Evolutionary conservation across 64 coral and sea anemone species (phyloP).

Genomic region (Pocillopora damicornis): DNA sequence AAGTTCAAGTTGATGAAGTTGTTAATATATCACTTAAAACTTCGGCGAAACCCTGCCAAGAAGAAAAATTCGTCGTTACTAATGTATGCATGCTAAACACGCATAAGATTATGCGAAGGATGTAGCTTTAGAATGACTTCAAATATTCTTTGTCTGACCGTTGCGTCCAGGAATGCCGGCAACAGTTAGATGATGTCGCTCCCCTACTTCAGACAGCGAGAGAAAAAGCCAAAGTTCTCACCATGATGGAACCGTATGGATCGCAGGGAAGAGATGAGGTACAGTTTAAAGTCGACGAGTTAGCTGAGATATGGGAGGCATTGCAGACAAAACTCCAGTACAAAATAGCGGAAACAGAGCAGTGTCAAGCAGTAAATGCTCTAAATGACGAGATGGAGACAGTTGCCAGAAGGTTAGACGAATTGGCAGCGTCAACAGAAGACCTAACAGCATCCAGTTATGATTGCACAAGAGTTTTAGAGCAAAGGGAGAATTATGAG

Average conservation of each 20-base stretch:
- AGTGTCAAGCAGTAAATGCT: constrained; percentile 46
- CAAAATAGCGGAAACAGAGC: constrained; percentile 22
- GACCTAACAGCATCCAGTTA: constrained; percentile 74
- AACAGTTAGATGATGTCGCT: constrained; percentile 13
- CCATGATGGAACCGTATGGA: constrained; percentile 39
- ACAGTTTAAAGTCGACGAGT: background rate
- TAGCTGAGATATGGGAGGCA: constrained; percentile 36
- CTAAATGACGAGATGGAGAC: constrained; percentile 57
- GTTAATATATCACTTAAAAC: too few species aligned
- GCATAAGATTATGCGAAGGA: too few species aligned
- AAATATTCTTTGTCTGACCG: too few species aligned
- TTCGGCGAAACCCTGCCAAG: too few species aligned
- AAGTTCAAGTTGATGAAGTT: too few species aligned
- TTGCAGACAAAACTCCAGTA: constrained; percentile 52
- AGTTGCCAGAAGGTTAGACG: constrained; percentile 56
- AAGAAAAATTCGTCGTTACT: too few species aligned
- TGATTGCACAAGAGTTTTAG: constrained; percentile 39
- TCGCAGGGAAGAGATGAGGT: background rate
- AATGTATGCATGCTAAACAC: too few species aligned
- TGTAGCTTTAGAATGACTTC: too few species aligned
- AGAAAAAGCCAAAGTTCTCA: constrained; percentile 36
- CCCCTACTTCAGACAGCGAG: constrained; percentile 1
- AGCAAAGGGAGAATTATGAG: constrained; percentile 83
- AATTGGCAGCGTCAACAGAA: constrained; percentile 68
- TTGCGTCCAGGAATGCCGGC: constrained; percentile 22